These are phyloP conservation scores for Antrozous pallidus DNA, from an alignment of 2,797 vertebrate species.

Conservation along the genomic window DNA sequence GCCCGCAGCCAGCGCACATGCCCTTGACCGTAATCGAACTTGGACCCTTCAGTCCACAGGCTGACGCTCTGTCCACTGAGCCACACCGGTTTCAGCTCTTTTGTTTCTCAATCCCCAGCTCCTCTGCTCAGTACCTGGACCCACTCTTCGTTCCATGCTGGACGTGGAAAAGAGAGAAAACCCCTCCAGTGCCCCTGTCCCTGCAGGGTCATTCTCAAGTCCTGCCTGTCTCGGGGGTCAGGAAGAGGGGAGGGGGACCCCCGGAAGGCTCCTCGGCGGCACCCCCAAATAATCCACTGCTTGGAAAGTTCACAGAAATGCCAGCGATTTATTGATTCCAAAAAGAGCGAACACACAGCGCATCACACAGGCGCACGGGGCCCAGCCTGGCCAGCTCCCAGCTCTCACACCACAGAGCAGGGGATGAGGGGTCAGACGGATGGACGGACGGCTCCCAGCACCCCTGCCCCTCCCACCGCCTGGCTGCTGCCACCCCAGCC, in stretches of 20 bases:
- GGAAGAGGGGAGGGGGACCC: background rate
- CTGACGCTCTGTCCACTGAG: no score
- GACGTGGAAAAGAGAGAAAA: no score
- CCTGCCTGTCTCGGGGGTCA: no score
- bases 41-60: no score
- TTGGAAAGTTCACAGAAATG: background rate
- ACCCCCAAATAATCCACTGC: background rate
- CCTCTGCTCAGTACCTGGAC: no score
- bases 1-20: no score
- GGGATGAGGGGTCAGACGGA: no score
- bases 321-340: background rate
- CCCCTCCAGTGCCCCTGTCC: no score
- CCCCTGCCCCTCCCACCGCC: background rate
- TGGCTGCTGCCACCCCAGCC: background rate
- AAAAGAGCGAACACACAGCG: background rate
- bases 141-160: no score
- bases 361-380: background rate
- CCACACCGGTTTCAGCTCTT: no score
- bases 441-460: rapidly evolving
- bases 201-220: rapidly evolving
- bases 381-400: background rate
- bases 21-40: no score
- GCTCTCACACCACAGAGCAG: background rate
- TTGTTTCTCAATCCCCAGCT: no score
- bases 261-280: background rate